Evolutionary conservation across 2,797 vertebrate species (phyloP), one percentile per base, ranked within the genome.

Genomic region (Agapornis canus): DNA sequence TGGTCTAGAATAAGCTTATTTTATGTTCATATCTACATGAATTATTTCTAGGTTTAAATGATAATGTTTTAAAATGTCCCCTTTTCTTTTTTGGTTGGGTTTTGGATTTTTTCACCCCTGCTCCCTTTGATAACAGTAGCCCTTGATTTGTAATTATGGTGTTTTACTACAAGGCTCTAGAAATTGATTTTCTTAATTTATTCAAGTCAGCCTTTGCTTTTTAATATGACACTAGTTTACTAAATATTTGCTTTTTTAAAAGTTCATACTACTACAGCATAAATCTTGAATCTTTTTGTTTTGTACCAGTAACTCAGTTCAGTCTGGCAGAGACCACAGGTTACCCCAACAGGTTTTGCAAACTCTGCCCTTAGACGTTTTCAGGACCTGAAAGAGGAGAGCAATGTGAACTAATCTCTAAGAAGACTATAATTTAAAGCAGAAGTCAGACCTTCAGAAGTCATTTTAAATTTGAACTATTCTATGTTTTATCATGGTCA

Each of bases 61-160:
- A 7, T 35, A 23, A 21, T 77, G 88, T 54, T 16, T 79, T 89
- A n/a, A 64, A 82, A 84, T 56, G 12, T 27, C 4, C 16, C 48
- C 19, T 21, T 32, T 56, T 32, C 13, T 32, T 32, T 9, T 32
- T 32, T 32, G 21, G 21, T 32, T 56, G 54, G 32, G 54, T 15
- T 56, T 56, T 22, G 8, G 54, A 22, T 23, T 32, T 32, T 52
- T 12, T 75, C 65, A 26, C 2, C 7, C 40, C 15, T 59, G 6
- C 2, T 2, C 2, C 2, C 11, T 31, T 35, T 5, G 27, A 48
- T 59, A 57, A 68, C 3, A 51, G 3, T 11, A 85, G 14, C 6
- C 5, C 13, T 82, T 77, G 10, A 47, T 80, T 82, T 70, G 7
- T 40, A 77, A 89, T 73, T 84, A 49, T n/a, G 27, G 1, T 43